A percentile compares a stretch with the other conserved stretches of the same genome.
These are phyloP conservation scores for Lasaia peninsularis DNA, from an alignment of 1,140 invertebrate species.

Conservation along the genomic window DNA sequence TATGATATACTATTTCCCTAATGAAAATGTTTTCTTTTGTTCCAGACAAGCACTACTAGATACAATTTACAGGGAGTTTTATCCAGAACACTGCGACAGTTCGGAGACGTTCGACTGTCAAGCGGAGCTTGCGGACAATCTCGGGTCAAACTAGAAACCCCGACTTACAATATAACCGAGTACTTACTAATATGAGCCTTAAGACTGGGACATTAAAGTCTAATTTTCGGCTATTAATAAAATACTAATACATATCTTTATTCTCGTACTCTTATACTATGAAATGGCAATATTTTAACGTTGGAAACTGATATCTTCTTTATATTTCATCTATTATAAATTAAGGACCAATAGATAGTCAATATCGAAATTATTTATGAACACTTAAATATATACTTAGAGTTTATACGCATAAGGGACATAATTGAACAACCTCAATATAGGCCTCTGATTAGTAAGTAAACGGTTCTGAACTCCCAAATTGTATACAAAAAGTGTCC, in stretches of 20 bases:
- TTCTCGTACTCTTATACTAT: constrained; percentile 8
- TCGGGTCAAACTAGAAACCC: constrained; percentile 42
- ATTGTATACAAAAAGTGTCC: constrained; percentile 14
- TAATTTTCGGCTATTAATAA: neutral
- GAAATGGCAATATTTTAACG: constrained; percentile 13
- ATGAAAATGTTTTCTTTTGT: constrained; percentile 18
- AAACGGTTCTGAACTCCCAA: neutral
- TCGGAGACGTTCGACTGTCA: constrained; percentile 64
- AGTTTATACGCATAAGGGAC: constrained; percentile 9
- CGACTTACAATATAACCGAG: constrained; percentile 9
- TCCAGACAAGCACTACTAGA: constrained; percentile 64
- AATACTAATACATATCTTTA: constrained; percentile 18
- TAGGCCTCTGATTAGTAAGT: constrained; percentile 16
- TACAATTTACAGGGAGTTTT: constrained; percentile 71
- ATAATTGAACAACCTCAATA: constrained; percentile 7
- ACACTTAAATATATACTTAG: constrained; percentile 15
- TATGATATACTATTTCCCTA: too few relatives aligned
- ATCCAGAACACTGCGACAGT: constrained; percentile 65
- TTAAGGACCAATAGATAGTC: constrained; percentile 19
- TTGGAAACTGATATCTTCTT: constrained; percentile 12
- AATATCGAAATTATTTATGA: constrained; percentile 19
- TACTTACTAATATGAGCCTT: constrained; percentile 24
- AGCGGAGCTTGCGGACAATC: constrained; percentile 52
- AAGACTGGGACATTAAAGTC: constrained; percentile 17
- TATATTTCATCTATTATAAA: constrained; percentile 11